These are phyloP conservation scores for Takifugu bimaculatus DNA, from an alignment of 2,113 vertebrate species.

Conservation along the genomic window DNA sequence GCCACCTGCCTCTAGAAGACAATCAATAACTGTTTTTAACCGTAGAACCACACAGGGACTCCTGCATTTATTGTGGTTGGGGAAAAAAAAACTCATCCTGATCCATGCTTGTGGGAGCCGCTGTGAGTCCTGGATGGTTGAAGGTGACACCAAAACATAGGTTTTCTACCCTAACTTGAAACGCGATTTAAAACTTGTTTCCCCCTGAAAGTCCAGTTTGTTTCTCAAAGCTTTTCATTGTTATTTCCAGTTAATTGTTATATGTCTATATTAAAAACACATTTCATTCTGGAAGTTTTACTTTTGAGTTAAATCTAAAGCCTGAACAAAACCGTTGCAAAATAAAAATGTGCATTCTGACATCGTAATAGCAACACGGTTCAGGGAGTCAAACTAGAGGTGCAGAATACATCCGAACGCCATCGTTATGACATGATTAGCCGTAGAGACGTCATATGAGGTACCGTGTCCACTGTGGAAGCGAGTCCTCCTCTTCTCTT, in stretches of 20 bases:
- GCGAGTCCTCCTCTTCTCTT: slow-evolving; percentile 90
- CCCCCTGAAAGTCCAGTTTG: no score
- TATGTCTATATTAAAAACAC: no score
- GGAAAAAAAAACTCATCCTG: slow-evolving; percentile 1
- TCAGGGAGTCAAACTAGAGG: no score
- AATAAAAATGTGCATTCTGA: no score
- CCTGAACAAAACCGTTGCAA: no score
- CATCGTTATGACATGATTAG: neutral
- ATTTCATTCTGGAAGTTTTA: no score
- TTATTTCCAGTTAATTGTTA: no score
- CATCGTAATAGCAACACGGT: no score
- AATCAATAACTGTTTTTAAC: slow-evolving; percentile 31
- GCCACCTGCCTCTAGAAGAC: neutral
- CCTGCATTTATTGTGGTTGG: slow-evolving; percentile 16
- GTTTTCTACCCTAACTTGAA: neutral
- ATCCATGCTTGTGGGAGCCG: slow-evolving; percentile 14
- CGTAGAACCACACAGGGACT: slow-evolving; percentile 10
- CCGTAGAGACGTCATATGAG: neutral
- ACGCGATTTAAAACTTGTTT: no score
- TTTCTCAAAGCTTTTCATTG: no score
- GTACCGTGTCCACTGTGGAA: slow-evolving; percentile 90
- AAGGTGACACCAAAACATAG: slow-evolving; percentile 2
- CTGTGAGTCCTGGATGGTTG: neutral
- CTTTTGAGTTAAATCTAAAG: no score
- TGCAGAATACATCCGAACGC: neutral